A percentile compares a stretch with the other conserved stretches of the same genome.
phyloP scores from a whole-genome alignment of 2,113 vertebrate genomes.

The Candoia aspera region DNA sequence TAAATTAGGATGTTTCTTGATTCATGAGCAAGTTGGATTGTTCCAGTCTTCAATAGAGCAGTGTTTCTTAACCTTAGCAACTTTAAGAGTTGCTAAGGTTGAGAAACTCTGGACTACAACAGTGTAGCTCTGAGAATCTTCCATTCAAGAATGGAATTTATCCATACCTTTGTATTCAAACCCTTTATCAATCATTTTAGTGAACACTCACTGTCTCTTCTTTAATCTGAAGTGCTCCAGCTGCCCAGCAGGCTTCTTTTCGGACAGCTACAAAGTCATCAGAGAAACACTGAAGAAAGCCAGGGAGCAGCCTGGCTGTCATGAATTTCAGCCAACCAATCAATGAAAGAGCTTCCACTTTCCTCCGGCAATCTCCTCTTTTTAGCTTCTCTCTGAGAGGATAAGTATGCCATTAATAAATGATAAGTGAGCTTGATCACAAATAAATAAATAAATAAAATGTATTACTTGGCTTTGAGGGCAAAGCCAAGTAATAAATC shows the following conservation, averaged over 20 bases:
- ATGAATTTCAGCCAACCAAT: constrained; percentile 73
- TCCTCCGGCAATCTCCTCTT: constrained; percentile 61
- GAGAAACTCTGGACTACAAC: background rate
- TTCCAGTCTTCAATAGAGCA: background rate
- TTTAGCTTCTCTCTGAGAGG: constrained; percentile 67
- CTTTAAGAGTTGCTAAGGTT: no score
- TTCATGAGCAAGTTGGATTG: background rate
- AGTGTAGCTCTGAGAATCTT: background rate
- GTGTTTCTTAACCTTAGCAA: no score
- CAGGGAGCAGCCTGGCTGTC: constrained; percentile 75
- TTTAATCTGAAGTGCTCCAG: constrained; percentile 70
- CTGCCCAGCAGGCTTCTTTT: constrained; percentile 74
- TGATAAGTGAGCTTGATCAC: background rate
- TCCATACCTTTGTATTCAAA: background rate
- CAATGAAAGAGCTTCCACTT: constrained; percentile 72
- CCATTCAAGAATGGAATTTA: background rate
- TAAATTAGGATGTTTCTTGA: background rate
- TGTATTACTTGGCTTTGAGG: background rate
- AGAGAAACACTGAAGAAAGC: constrained; percentile 75
- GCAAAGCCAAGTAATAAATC: background rate
- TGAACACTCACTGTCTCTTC: constrained; percentile 68
- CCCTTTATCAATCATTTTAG: background rate
- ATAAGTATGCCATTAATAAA: constrained; percentile 7
- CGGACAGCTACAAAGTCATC: constrained; percentile 73
- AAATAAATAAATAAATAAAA: background rate